Evolutionary conservation across 2,888 invertebrate species (phyloP), one percentile per base, ranked within the genome.

Genomic region (Ectemnius cavifrons): DNA sequence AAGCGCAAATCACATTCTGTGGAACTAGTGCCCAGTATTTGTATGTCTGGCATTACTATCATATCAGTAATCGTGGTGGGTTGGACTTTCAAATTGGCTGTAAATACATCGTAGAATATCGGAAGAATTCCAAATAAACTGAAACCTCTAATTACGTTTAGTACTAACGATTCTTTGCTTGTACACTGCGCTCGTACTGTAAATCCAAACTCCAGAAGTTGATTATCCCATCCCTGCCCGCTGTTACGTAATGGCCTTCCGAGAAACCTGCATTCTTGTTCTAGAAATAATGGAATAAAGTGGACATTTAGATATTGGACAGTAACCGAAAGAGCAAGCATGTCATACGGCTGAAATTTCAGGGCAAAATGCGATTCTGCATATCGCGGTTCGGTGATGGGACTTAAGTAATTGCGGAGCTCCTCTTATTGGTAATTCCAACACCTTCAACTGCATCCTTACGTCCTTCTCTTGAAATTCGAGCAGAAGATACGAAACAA

Each of bases 131-230:
- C 23, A 23, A 3, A 23, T 23, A 23, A 23, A 23, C 1, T 23
- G 23, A 23, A 23, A 23, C 0, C 5, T 37, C 1, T 8, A 11
- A 37, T 37, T 37, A 37, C 23, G 3, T 8, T 37, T 11, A 68
- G 14, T 88, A 92, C 93, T 92, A 89, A 93, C 95, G 93, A 85
- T 94, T 94, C 45, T 92, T 92, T 0, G 95, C 95, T 82, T 91
- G 92, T 0, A 94, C 94, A 13, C 93, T 93, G 69, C 94, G 92
- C 79, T 94, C 91, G 64, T 93, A 92, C n/a, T 93, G 92, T 92
- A 96, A 93, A 83, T 95, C 94, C 16, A 95, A 90, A 0, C 94
- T 93, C 96, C 96, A 97, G 91, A 95, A 95, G 88, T 95, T 95
- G 80, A 97, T 93, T 83, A 93, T 92, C 0, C 97, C 97, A 86